Evolutionary conservation across 2,888 invertebrate species (phyloP), one percentile per base, ranked within the genome.

Genomic region (Diachrysia chrysitis): DNA sequence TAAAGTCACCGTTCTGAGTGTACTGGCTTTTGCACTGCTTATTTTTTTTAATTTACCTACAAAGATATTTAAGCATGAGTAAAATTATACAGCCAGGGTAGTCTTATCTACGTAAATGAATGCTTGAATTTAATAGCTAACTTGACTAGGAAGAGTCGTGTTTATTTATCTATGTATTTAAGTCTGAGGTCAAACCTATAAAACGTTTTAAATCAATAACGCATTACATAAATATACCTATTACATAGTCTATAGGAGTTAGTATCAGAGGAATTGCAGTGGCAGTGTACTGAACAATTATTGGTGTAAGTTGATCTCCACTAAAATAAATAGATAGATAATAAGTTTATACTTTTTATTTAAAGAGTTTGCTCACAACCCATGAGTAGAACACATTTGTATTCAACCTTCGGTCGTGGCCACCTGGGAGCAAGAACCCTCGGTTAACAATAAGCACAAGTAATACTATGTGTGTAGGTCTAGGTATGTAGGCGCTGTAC

Each of bases 391-490:
- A 16, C 37, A n/a, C 42, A 42, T 14, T 16, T 37, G 42, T 42
- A 42, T 42, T 16, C 7, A 42, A 55, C 74, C 60, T 78, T 73
- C 68, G 19, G 37, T 58, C 42, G 16, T 48, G 60, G 32, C 17
- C 61, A 12, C 63, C 54, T 51, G 73, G 73, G 60, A 61, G 25
- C 51, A 51, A 23, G 25, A 58, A 75, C 63, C 60, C 48, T 75
- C 23, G 37, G 59, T 35, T 51, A 75, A 79, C 58, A 76, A 64
- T 65, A 69, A 62, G 61, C 60, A 42, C 29, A 58, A 16, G 54
- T 25, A 12, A 25, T 60, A 42, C 16, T 12, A 51, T 10, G 48
- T 51, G 21, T 21, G 19, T 51, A 51, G 19, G 19, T 19, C 19
- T 51, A 19, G 10, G 19, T 46, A 65, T 9, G 66, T 79, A 73